Evolutionary conservation across 2,113 vertebrate genomes (phyloP).

Genomic region (Bolborhynchus lineola): DNA sequence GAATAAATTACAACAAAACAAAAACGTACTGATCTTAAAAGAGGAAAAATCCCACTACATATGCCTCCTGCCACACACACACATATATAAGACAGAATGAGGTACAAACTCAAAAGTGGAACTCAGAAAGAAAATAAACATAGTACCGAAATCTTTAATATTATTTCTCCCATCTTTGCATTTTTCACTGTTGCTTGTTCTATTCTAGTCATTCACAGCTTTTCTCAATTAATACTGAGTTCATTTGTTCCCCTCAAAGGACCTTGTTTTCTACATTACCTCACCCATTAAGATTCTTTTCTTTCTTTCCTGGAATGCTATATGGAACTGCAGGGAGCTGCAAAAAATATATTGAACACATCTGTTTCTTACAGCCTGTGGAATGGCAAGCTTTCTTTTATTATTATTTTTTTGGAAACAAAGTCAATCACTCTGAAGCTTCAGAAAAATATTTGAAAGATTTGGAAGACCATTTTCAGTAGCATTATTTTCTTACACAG

Average conservation of each 20-base stretch:
- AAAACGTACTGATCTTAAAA: neutral
- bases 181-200: neutral
- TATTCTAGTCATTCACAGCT: neutral
- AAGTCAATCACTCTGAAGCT: neutral
- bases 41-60: neutral
- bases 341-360: neutral
- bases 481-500: neutral
- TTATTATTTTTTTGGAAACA: neutral
- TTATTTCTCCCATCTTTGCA: neutral
- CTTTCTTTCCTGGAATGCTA: neutral
- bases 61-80: accelerated
- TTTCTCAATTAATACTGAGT: neutral
- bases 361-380: neutral
- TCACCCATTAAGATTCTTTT: neutral
- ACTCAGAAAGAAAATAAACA: neutral
- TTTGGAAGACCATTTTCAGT: neutral
- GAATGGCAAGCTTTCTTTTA: neutral
- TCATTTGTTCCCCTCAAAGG: neutral
- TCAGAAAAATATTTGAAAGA: neutral
- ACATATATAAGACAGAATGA: neutral
- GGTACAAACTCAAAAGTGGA: neutral
- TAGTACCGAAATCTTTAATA: neutral
- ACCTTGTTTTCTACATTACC: neutral
- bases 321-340: neutral
- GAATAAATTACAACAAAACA: constrained; percentile 23